phyloP scores from a whole-genome alignment of 2,888 invertebrate genomes.

The Drosophila bunnanda region DNA sequence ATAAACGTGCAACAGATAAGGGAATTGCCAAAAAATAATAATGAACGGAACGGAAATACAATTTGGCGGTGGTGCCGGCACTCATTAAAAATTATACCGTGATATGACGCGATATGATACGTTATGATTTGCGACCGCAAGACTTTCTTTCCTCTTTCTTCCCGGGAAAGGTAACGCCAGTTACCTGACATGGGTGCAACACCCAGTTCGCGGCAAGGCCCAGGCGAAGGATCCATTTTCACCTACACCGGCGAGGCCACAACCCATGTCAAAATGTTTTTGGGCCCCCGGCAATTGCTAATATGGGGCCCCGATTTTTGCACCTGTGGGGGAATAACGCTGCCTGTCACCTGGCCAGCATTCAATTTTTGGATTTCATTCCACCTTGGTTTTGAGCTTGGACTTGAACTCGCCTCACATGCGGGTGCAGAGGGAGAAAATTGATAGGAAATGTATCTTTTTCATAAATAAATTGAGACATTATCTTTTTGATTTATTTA shows the following conservation, averaged over 20 bases:
- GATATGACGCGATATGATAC: slow-evolving; percentile 71
- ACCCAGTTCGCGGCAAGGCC: slow-evolving; percentile 63
- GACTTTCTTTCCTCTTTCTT: slow-evolving; percentile 60
- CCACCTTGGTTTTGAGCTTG: slow-evolving; percentile 5
- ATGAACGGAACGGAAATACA: slow-evolving; percentile 72
- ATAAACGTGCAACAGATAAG: slow-evolving; percentile 57
- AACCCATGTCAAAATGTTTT: slow-evolving; percentile 78
- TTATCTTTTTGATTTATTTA: background rate
- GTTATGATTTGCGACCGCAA: slow-evolving; percentile 62
- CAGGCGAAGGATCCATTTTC: slow-evolving; percentile 57
- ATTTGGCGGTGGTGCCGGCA: slow-evolving; percentile 54
- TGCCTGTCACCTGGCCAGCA: slow-evolving; percentile 75
- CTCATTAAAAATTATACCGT: slow-evolving; percentile 68
- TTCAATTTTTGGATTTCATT: slow-evolving; percentile 67
- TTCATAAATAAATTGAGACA: rapidly evolving
- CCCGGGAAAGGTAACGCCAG: slow-evolving; percentile 60
- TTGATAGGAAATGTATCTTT: background rate
- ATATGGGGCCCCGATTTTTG: slow-evolving; percentile 53
- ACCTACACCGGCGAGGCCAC: slow-evolving; percentile 50
- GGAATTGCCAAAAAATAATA: slow-evolving; percentile 34
- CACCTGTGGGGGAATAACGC: slow-evolving; percentile 71
- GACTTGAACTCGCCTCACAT: slow-evolving; percentile 34
- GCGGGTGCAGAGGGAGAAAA: slow-evolving; percentile 55
- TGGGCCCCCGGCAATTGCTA: slow-evolving; percentile 75
- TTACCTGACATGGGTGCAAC: slow-evolving; percentile 77